Base-by-base conservation (phyloP, 2,797 vertebrate species). In the Botia almorhae region DNA sequence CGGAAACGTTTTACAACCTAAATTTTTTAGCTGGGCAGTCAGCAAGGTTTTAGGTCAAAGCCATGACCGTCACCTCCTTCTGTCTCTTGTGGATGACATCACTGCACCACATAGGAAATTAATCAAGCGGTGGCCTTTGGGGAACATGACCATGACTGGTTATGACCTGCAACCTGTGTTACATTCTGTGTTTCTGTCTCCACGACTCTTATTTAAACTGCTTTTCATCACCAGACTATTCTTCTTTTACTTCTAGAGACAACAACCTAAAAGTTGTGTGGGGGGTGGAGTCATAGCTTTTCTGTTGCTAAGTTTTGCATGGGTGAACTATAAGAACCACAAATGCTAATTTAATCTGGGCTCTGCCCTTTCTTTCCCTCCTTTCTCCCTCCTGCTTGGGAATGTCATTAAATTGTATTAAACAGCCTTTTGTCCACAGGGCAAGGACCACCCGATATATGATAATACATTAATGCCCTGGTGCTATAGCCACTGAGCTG, bases 351-450 rank as follows among this genome's bases (percentile, higher is more conserved):
- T 98, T 95, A 95, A 96, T 96, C 95, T 95, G 93, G 92, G 93
- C 92, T 92, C 93, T 94, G 73, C 81, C 69, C 63, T 29, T 74
- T 76, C 79, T 80, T 91, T 92, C 92, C 95, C 93, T 3, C 87
- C 84, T 94, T 94, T 93, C 90, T 92, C 92, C 92, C 93, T 92
- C 93, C 94, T 96, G 95, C 96, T 95, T 91, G 93, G 94, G 96
- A 98, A 96, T 97, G 97, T 97, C 96, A 98, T 98, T 97, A 98
- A 98, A 98, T 97, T 97, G 96, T 96, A 97, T 97, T 98, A 97
- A 98, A 98, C 96, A 97, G 96, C 95, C 97, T 97, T 98, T 98
- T 98, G 98, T 98, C 96, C 96, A 96, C 94, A 94, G 96, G 96
- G 96, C 95, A 97, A 93, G 95, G 96, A 97, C 96, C 97, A 97